Conservation (phyloP, 1,140 invertebrate species). For the Pissodes strobi region DNA sequence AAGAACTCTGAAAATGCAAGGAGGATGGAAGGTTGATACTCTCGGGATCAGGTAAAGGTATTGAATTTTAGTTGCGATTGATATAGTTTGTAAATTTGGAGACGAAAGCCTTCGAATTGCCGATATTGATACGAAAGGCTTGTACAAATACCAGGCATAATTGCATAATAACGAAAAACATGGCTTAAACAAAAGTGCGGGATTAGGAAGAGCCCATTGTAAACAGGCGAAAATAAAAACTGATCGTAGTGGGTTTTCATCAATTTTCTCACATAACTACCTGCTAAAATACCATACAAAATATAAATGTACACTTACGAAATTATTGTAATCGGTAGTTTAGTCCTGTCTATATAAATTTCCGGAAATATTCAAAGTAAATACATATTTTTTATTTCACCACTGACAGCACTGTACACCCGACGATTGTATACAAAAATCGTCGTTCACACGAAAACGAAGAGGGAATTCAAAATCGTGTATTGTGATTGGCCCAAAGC, state of each 20-base stretch:
- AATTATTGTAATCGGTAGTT: conserved; percentile 37
- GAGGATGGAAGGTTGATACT: too few species aligned
- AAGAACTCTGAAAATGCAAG: too few species aligned
- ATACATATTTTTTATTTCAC: conserved; percentile 45
- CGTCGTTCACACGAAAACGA: conserved; percentile 48
- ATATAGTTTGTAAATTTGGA: too few species aligned
- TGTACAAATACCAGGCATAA: too few species aligned
- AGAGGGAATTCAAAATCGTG: conserved; percentile 55
- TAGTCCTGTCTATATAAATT: conserved; percentile 48
- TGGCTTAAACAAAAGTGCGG: conserved; percentile 51
- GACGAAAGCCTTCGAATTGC: too few species aligned
- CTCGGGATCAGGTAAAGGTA: too few species aligned
- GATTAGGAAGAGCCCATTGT: conserved; percentile 52
- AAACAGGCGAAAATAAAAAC: conserved; percentile 25
- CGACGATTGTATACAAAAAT: conserved; percentile 56
- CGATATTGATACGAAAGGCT: too few species aligned
- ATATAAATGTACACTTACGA: conserved; percentile 48
- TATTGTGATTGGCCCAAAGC: conserved; percentile 43
- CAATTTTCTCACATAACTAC: conserved; percentile 52
- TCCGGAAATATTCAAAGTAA: conserved; percentile 49
- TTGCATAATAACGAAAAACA: conserved; percentile 38
- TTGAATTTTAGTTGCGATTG: too few species aligned
- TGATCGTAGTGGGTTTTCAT: conserved; percentile 28
- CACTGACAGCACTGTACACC: conserved; percentile 54
- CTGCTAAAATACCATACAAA: conserved; percentile 33